phyloP scores from a whole-genome alignment of 1,140 invertebrate genomes.

The Bombus turneri region DNA sequence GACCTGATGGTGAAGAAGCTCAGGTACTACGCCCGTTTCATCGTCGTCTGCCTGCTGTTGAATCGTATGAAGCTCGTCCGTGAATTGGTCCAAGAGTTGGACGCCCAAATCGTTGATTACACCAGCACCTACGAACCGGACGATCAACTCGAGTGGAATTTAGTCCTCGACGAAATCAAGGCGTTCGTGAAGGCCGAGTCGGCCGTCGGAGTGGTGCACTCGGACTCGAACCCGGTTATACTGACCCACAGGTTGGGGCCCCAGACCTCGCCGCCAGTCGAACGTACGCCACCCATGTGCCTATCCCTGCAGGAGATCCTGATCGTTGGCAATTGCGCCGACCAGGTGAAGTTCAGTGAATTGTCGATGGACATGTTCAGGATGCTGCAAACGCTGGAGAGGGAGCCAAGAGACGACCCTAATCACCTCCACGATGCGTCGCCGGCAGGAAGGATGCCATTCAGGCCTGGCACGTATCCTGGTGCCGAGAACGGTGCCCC shows the following conservation, averaged over 20 bases:
- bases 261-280: conserved; percentile 92
- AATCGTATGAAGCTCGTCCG: conserved; percentile 97
- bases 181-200: conserved; percentile 97
- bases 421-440: conserved; percentile 93
- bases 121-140: conserved; percentile 97
- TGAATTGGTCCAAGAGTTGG: conserved; percentile 95
- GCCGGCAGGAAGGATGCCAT: conserved; percentile 89
- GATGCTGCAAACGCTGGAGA: conserved; percentile 96
- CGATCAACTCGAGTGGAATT: conserved; percentile 97
- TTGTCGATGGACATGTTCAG: conserved; percentile 99
- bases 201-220: conserved; percentile 92
- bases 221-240: conserved; percentile 91
- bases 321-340: conserved; percentile 95
- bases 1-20: conserved; percentile 99
- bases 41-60: conserved; percentile 96
- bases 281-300: conserved; percentile 93
- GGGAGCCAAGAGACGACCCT: conserved; percentile 93
- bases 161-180: conserved; percentile 97
- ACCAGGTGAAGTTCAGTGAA: conserved; percentile 99
- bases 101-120: conserved; percentile 96
- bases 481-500: conserved; percentile 87
- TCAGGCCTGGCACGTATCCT: conserved; percentile 85
- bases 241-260: conserved; percentile 93
- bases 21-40: conserved; percentile 97
- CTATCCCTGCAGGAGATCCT: conserved; percentile 96